Evolutionary conservation across 2,113 vertebrate species (phyloP).

Genomic region (Labeo catla): DNA sequence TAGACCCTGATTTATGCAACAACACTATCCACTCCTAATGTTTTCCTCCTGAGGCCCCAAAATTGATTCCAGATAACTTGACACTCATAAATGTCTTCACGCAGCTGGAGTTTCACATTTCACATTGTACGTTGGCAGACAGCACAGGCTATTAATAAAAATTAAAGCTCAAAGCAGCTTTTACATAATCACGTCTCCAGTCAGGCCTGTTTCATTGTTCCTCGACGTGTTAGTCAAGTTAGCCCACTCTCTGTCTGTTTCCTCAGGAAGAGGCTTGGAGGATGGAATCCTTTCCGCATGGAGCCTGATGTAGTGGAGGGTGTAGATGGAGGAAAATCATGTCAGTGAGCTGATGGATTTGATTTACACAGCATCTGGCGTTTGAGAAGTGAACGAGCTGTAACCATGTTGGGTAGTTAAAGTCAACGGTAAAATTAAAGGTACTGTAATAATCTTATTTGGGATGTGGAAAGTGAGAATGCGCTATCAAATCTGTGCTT

Average conservation of each 20-base stretch:
- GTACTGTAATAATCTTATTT: neutral
- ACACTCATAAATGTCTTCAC: constrained; percentile 1
- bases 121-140: neutral
- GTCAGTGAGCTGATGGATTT: neutral
- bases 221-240: constrained; percentile 15
- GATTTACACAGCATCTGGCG: neutral
- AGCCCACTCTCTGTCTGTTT: constrained; percentile 28
- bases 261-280: constrained; percentile 28
- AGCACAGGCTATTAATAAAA: neutral
- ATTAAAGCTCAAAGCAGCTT: neutral
- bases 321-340: constrained; percentile 9
- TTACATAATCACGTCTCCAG: neutral
- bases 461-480: neutral
- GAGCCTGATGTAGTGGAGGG: neutral
- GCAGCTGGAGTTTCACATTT: neutral
- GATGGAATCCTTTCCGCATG: constrained; percentile 11
- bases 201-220: constrained; percentile 4
- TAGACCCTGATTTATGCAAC: neutral
- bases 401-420: neutral
- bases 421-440: neutral
- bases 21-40: neutral
- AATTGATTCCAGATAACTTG: neutral
- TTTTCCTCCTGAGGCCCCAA: neutral
- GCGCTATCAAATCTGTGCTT: neutral
- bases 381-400: neutral